A percentile compares a stretch with the other conserved stretches of the same genome.
Evolutionary conservation across 2,797 vertebrate species (phyloP).

Genomic region (Scolopax rusticola): DNA sequence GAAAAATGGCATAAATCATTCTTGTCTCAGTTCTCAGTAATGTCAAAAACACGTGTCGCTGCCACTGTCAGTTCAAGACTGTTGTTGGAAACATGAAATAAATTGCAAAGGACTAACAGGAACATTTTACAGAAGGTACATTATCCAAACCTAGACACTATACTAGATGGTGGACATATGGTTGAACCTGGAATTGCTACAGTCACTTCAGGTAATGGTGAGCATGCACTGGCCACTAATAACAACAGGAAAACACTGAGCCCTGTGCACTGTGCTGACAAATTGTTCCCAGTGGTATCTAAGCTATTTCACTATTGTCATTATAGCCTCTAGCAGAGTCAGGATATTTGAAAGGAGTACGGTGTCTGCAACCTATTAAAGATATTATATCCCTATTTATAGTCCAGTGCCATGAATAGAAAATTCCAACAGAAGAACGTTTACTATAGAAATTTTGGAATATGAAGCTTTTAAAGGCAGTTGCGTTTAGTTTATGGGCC

Average conservation of each 20-base stretch:
- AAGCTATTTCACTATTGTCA: slow-evolving; percentile 71
- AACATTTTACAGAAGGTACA: slow-evolving; percentile 63
- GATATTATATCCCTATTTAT: slow-evolving; percentile 60
- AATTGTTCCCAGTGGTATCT: slow-evolving; percentile 80
- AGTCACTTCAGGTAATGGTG: slow-evolving; percentile 71
- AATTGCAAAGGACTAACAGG: slow-evolving; percentile 66
- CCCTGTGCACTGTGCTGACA: slow-evolving; percentile 62
- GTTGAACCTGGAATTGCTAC: slow-evolving; percentile 71
- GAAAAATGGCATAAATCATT: not conserved
- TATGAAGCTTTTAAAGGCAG: slow-evolving; percentile 34
- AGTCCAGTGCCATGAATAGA: slow-evolving; percentile 25
- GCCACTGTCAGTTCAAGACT: slow-evolving; percentile 22
- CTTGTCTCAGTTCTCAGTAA: slow-evolving; percentile 12
- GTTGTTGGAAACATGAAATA: slow-evolving; percentile 60
- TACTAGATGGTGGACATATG: slow-evolving; percentile 58
- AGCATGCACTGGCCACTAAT: slow-evolving; percentile 71
- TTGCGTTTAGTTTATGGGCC: slow-evolving; percentile 48
- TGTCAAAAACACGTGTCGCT: slow-evolving; percentile 44
- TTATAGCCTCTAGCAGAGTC: slow-evolving; percentile 54
- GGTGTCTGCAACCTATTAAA: slow-evolving; percentile 72
- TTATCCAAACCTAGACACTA: not conserved
- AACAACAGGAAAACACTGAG: slow-evolving; percentile 70
- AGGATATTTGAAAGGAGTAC: slow-evolving; percentile 66
- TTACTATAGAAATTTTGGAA: slow-evolving; percentile 42
- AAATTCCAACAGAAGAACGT: slow-evolving; percentile 49